Percentiles rank a stretch among this genome's conserved stretches.
phyloP scores from a whole-genome alignment of 1,140 invertebrate genomes.

The Cydia amplana region DNA sequence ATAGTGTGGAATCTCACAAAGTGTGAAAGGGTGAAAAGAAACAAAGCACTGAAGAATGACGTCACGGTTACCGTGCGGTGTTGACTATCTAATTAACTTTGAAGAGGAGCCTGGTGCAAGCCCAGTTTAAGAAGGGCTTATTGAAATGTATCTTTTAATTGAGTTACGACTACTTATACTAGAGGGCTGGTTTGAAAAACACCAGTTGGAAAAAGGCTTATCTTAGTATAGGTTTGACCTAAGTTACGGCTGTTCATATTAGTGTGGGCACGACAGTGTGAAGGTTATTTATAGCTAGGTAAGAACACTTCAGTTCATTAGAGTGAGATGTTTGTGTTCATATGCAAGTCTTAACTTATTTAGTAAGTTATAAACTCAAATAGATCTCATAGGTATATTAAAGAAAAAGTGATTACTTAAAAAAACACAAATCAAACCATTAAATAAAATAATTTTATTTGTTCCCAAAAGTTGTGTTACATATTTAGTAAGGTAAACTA shows the following conservation, averaged over 20 bases:
- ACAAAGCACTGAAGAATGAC: neutral
- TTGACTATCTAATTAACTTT: conserved; percentile 5
- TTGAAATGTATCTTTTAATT: neutral
- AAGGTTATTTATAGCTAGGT: neutral
- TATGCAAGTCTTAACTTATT: neutral
- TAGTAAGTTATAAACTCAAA: too few relatives aligned
- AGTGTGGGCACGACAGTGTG: neutral
- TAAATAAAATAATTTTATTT: too few relatives aligned
- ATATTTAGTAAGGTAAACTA: neutral
- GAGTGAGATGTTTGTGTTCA: neutral
- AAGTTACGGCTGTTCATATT: neutral
- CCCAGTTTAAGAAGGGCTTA: neutral
- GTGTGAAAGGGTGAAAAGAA: neutral
- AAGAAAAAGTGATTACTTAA: too few relatives aligned
- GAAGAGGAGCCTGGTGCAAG: neutral
- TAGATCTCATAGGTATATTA: too few relatives aligned
- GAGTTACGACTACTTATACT: neutral
- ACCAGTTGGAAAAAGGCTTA: neutral
- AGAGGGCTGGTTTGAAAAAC: neutral
- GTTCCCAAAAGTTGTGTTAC: too few relatives aligned
- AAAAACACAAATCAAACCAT: too few relatives aligned
- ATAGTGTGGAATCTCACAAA: neutral
- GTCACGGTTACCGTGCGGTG: neutral
- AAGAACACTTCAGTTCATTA: neutral
- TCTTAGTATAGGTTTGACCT: neutral